A percentile compares a stretch with the other conserved stretches of the same genome.
Evolutionary conservation across 1,140 invertebrate species (phyloP).

Genomic region (Archivesica marissinica): DNA sequence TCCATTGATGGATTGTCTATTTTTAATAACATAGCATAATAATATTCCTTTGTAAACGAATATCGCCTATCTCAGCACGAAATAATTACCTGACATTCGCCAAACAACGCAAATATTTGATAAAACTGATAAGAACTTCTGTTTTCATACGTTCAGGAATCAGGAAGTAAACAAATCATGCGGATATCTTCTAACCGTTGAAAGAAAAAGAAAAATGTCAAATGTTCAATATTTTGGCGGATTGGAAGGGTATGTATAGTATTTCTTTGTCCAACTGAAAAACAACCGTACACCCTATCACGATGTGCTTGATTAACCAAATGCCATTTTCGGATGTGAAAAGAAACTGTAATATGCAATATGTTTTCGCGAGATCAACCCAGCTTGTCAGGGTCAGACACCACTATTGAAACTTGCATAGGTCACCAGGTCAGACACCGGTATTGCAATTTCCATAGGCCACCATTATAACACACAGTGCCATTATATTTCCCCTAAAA

Average conservation of each 20-base stretch:
- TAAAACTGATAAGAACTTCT: not conserved
- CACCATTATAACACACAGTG: too few species aligned
- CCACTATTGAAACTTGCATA: too few species aligned
- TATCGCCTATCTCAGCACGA: too few species aligned
- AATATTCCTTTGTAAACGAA: too few species aligned
- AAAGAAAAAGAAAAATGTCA: not conserved
- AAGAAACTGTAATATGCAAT: not conserved
- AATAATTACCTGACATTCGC: not conserved
- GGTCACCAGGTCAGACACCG: too few species aligned
- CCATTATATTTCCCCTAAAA: too few species aligned
- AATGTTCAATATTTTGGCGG: constrained; percentile 65
- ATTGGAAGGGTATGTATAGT: constrained; percentile 62
- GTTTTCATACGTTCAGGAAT: too few species aligned
- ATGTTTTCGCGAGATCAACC: constrained; percentile 5
- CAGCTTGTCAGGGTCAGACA: too few species aligned
- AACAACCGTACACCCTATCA: not conserved
- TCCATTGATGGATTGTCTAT: too few species aligned
- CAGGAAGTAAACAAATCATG: constrained; percentile 17
- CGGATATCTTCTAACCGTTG: not conserved
- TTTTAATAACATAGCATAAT: too few species aligned
- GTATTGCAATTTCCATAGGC: too few species aligned
- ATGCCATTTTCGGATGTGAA: not conserved
- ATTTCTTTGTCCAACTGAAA: not conserved
- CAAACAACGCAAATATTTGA: not conserved
- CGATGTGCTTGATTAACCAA: not conserved